Conservation (phyloP, 2,888 invertebrate genomes). For the Apocheima hispidaria region DNA sequence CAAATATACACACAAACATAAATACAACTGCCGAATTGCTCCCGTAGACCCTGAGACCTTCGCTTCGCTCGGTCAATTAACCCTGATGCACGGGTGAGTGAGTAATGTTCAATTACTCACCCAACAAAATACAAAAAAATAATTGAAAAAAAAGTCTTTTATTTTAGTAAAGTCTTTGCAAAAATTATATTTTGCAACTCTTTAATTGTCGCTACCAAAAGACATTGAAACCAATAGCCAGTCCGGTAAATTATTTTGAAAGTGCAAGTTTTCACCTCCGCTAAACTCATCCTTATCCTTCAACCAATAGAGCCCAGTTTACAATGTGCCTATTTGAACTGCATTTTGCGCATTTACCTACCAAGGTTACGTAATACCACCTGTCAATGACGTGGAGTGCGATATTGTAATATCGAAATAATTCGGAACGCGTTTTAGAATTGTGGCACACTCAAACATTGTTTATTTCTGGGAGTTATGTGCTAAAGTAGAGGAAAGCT, state of each 20-base stretch:
- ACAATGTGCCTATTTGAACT: slow-evolving; percentile 2
- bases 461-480: not conserved
- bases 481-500: not conserved
- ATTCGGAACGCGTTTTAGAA: not conserved
- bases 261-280: slow-evolving; percentile 10
- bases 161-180: not conserved
- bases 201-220: slow-evolving; percentile 18
- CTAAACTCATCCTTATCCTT: slow-evolving; percentile 2
- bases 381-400: slow-evolving; percentile 43
- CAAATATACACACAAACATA: too few species aligned
- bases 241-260: slow-evolving; percentile 26
- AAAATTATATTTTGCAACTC: slow-evolving; percentile 21
- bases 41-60: too few species aligned
- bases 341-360: slow-evolving; percentile 40
- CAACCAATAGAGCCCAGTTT: slow-evolving; percentile 20
- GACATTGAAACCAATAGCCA: slow-evolving; percentile 28
- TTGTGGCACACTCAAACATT: not conserved
- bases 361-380: slow-evolving; percentile 56
- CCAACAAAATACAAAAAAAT: too few species aligned
- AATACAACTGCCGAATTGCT: too few species aligned
- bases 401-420: slow-evolving; percentile 29
- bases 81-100: too few species aligned
- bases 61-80: too few species aligned
- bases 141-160: too few species aligned
- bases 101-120: too few species aligned